Conservation (phyloP, 1,140 invertebrate species). For the Apis florea region DNA sequence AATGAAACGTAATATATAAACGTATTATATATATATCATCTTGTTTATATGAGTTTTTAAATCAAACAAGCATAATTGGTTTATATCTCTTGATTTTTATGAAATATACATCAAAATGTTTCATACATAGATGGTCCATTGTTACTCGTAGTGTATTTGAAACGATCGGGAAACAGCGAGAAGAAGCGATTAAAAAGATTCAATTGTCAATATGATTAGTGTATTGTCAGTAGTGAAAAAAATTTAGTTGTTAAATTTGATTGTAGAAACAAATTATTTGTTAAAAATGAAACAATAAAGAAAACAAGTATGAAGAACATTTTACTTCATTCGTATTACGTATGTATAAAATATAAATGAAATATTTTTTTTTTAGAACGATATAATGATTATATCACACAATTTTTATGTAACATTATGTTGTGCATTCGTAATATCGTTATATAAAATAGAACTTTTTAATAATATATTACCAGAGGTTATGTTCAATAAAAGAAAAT, state of each 20-base stretch:
- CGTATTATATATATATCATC: background rate
- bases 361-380: background rate
- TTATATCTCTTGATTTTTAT: background rate
- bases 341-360: background rate
- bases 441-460: background rate
- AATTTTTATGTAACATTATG: background rate
- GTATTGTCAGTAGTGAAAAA: background rate
- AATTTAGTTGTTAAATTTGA: background rate
- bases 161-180: too few relatives aligned
- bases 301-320: background rate
- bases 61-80: too few relatives aligned
- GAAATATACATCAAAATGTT: background rate
- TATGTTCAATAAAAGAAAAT: constrained; percentile 3
- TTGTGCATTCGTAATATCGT: background rate
- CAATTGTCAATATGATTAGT: background rate
- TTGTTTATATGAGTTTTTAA: background rate
- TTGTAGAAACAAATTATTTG: background rate
- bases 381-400: background rate
- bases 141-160: background rate
- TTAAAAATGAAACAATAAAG: background rate
- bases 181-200: background rate
- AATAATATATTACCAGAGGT: background rate
- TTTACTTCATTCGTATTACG: background rate
- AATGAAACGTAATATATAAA: background rate
- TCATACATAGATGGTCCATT: background rate